Evolutionary conservation across 1,140 invertebrate genomes (phyloP).

Genomic region (Sipha flava): DNA sequence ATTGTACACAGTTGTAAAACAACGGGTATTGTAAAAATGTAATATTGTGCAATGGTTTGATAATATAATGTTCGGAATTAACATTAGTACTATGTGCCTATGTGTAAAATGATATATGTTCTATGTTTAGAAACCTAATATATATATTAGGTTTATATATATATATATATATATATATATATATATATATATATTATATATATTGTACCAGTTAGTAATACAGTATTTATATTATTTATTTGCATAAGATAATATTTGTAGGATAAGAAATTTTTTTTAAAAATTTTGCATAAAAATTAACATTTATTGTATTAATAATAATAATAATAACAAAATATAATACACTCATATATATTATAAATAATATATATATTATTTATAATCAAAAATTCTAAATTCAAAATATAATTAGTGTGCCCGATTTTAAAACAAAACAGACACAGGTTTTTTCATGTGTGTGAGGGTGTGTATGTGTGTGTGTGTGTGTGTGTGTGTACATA

Average conservation of each 20-base stretch:
- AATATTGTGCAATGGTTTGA: no score
- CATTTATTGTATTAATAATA: conserved; percentile 10
- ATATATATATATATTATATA: no score
- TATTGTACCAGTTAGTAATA: no score
- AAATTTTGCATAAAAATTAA: neutral
- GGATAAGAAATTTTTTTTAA: neutral
- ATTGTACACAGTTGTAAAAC: no score
- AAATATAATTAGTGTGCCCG: neutral
- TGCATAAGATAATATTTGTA: neutral
- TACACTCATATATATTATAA: neutral
- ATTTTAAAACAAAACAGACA: neutral
- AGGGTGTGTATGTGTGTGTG: neutral
- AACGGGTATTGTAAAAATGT: no score
- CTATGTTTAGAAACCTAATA: no score
- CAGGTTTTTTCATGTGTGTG: neutral
- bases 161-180: no score
- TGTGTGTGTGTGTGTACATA: neutral
- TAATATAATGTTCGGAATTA: no score
- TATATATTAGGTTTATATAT: no score
- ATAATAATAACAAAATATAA: conserved; percentile 22
- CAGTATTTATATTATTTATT: no score
- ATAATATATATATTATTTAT: neutral
- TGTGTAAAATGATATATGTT: no score
- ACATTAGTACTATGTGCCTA: no score
- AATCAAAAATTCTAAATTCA: neutral